Evolutionary conservation across 2,888 invertebrate genomes (phyloP), one percentile per base, ranked within the genome.

Genomic region (Horisme vitalbata): DNA sequence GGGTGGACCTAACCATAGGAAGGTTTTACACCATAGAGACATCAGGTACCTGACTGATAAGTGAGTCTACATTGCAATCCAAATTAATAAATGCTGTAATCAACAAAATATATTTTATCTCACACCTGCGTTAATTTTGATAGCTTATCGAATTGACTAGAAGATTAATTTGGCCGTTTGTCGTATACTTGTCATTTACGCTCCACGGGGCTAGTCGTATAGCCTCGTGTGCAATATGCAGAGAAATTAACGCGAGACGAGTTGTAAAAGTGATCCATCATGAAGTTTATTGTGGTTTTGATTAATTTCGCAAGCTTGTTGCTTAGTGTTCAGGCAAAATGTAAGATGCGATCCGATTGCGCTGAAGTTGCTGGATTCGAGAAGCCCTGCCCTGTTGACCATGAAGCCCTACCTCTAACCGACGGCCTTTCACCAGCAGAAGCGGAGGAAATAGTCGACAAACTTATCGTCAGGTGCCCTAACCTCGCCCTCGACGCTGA

Each of bases 401-500:
- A 55, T 1, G 70, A 68, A 4, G 68, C 87, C 1, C 38, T 52
- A 8, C 65, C 61, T 0, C 20, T 87, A 13, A 56, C 75, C 0
- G 27, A 61, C 34, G 90, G 8, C 66, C 91, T 50, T 32, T 64
- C 52, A 45, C 55, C 75, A 35, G 58, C 68, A 2, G 69, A 73
- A 0, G 90, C 90, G 0, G 66, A 84, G 24, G 68, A 77, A 21
- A 69, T 75, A 2, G 28, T 74, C 1, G 43, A 60, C 1, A 63
- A 90, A 1, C 75, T 96, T 3, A 75, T 79, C 34, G 63, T 70
- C 0, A 87, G 92, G 58, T 96, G 96, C 66, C 94, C 95, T 0
- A 79, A 84, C 30, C 73, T 94, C 0, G 58, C 60, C 75, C 88
- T 74, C 46, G 68, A 88, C 61, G 88, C 80, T 31, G 65, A 77